Conservation (phyloP, 2,888 invertebrate species). For the Erpobdella octoculata region DNA sequence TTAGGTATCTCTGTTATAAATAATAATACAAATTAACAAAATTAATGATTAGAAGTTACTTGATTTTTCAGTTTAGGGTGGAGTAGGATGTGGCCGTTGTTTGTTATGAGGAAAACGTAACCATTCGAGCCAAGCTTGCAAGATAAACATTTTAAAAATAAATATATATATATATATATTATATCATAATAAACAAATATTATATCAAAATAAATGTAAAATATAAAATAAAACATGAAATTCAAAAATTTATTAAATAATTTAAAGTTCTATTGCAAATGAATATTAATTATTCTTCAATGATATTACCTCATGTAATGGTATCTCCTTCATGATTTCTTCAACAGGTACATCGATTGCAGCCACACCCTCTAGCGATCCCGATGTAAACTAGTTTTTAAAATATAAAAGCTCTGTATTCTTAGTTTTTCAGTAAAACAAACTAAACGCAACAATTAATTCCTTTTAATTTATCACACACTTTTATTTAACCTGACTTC, state of each 20-base stretch:
- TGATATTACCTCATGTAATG: neutral
- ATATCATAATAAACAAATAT: too few relatives aligned
- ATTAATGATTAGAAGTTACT: conserved; percentile 58
- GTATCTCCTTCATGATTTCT: neutral
- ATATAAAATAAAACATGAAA: too few relatives aligned
- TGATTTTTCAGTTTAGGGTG: conserved; percentile 90
- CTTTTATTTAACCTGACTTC: too few relatives aligned
- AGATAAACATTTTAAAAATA: neutral
- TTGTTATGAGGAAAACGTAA: conserved; percentile 89
- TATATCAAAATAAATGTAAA: too few relatives aligned
- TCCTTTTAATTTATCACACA: too few relatives aligned
- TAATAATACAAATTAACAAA: neutral
- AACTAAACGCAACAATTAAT: too few relatives aligned
- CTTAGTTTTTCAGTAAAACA: too few relatives aligned
- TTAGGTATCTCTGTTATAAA: too few relatives aligned
- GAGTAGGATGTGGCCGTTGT: conserved; percentile 87
- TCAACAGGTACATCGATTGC: neutral
- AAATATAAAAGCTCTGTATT: too few relatives aligned
- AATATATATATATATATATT: neutral
- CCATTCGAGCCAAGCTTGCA: conserved; percentile 82
- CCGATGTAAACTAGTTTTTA: neutral
- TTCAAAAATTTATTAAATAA: too few relatives aligned
- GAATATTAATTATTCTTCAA: neutral
- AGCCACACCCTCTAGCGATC: neutral
- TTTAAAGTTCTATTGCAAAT: too few relatives aligned